phyloP scores from a whole-genome alignment of 2,113 vertebrate species.

The Otis tarda region DNA sequence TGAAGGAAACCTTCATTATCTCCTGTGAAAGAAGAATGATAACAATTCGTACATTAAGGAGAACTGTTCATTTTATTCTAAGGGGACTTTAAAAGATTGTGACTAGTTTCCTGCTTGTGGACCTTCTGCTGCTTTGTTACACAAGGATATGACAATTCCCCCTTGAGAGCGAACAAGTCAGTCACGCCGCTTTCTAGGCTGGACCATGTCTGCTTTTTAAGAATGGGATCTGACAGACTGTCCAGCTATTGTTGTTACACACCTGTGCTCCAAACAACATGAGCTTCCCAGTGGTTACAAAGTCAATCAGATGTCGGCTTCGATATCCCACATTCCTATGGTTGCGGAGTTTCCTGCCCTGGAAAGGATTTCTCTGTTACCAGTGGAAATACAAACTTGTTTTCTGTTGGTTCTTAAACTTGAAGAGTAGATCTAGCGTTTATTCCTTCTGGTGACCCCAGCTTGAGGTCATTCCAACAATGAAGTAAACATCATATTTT shows the following conservation, averaged over 20 bases:
- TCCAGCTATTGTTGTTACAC: not conserved
- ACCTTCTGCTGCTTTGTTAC: not conserved
- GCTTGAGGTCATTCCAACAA: not conserved
- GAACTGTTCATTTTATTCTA: conserved; percentile 1
- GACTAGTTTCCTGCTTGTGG: not conserved
- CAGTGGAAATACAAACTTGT: not conserved
- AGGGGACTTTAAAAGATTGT: not conserved
- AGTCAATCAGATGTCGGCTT: not conserved
- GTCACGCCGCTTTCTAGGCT: not conserved
- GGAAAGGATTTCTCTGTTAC: not conserved
- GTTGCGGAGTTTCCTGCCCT: not conserved
- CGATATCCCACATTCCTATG: not conserved
- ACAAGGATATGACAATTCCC: not conserved
- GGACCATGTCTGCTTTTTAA: not conserved
- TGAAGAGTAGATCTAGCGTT: not conserved
- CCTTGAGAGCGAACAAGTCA: not conserved
- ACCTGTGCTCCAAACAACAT: not conserved
- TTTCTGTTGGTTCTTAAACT: not conserved
- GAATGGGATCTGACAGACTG: not conserved
- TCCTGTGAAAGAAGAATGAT: conserved; percentile 7
- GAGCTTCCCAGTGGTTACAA: not conserved
- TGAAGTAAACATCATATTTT: not conserved
- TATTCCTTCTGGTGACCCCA: not conserved
- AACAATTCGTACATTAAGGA: conserved; percentile 17
- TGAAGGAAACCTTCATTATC: conserved; percentile 37